A percentile compares a stretch with the other conserved stretches of the same genome.
These are phyloP conservation scores for Chirona hameri DNA, from an alignment of 2,888 invertebrate species.

Conservation along the genomic window DNA sequence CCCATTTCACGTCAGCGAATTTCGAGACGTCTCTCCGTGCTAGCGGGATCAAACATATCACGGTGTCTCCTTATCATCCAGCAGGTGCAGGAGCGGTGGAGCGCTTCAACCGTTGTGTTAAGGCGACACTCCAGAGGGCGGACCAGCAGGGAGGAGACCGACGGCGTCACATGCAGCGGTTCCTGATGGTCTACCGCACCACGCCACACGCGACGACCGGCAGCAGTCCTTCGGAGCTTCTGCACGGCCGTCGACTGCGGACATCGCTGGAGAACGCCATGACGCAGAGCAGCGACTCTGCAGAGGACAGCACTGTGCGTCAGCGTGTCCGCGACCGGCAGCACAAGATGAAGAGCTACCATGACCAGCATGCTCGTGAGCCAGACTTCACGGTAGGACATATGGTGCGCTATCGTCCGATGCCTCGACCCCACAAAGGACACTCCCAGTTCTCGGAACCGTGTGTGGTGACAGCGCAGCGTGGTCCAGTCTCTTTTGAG, in stretches of 20 bases:
- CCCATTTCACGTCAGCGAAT: too few species aligned
- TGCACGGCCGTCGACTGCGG: neutral
- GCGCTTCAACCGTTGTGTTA: neutral
- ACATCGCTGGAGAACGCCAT: neutral
- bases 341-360: neutral
- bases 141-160: neutral
- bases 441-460: too few species aligned
- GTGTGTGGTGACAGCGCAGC: too few species aligned
- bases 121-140: neutral
- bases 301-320: neutral
- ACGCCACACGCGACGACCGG: neutral
- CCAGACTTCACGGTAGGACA: neutral
- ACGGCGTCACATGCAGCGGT: neutral
- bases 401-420: neutral
- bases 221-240: neutral
- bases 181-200: neutral
- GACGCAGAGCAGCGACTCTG: neutral
- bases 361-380: neutral
- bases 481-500: too few species aligned
- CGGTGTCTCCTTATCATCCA: neutral
- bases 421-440: too few species aligned
- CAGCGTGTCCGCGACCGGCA: neutral
- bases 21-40: too few species aligned
- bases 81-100: neutral
- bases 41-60: too few species aligned